A percentile compares a stretch with the other conserved stretches of the same genome.
phyloP scores from a whole-genome alignment of 2,888 invertebrate genomes.

The Andrena hattorfiana region DNA sequence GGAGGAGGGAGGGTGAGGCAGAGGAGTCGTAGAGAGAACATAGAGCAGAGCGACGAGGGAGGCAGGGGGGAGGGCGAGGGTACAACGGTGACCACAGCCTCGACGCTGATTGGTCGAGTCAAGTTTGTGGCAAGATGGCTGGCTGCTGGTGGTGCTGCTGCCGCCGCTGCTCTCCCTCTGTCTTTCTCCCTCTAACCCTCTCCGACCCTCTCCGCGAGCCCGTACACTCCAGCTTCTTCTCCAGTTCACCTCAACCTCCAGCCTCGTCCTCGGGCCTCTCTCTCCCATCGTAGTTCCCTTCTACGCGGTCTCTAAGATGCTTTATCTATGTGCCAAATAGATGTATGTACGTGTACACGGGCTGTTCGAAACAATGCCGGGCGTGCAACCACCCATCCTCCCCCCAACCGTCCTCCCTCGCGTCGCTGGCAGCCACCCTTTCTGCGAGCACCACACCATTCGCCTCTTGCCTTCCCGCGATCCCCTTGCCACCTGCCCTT shows the following conservation, averaged over 20 bases:
- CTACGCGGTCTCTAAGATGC: constrained; percentile 81
- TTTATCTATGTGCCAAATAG: constrained; percentile 82
- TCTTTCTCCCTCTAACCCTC: constrained; percentile 53
- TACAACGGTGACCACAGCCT: constrained; percentile 85
- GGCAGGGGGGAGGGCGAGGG: constrained; percentile 71
- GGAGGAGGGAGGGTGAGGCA: constrained; percentile 67
- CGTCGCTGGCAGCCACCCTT: constrained; percentile 63
- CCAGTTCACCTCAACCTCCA: constrained; percentile 69
- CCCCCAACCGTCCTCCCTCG: neutral
- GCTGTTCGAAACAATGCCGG: constrained; percentile 82
- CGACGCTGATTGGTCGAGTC: constrained; percentile 85
- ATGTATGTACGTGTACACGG: constrained; percentile 79
- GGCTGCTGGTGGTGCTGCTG: constrained; percentile 63
- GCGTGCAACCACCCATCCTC: constrained; percentile 72
- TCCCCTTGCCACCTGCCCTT: constrained; percentile 50
- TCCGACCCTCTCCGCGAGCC: constrained; percentile 29
- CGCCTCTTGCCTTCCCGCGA: constrained; percentile 57
- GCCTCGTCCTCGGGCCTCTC: constrained; percentile 60
- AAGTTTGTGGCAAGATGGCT: constrained; percentile 85
- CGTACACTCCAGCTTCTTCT: constrained; percentile 59
- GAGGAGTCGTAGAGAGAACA: constrained; percentile 55
- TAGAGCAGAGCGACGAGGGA: constrained; percentile 64
- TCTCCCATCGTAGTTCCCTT: constrained; percentile 72
- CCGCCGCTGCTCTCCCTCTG: constrained; percentile 53
- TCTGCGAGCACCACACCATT: constrained; percentile 59